Evolutionary conservation across 1,140 invertebrate genomes (phyloP).

Genomic region (Euglossa dilemma): DNA sequence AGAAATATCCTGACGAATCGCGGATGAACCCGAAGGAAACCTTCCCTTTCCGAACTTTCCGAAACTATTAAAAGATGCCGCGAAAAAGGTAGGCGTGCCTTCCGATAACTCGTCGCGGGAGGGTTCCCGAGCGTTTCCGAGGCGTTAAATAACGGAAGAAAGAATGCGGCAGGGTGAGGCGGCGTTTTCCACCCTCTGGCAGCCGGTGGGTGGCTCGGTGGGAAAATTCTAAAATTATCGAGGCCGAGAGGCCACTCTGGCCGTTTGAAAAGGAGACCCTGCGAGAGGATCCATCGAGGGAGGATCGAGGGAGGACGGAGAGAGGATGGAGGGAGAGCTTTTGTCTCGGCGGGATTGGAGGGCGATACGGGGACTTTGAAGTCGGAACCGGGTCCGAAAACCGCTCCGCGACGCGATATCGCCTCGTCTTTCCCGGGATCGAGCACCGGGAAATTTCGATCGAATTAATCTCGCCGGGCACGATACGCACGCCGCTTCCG

Average conservation of each 20-base stretch:
- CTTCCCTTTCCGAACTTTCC: background rate
- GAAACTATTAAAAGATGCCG: background rate
- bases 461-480: constrained; percentile 22
- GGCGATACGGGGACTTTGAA: background rate
- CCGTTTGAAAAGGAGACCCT: background rate
- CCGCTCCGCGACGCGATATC: constrained; percentile 51
- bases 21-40: constrained; percentile 32
- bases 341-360: background rate
- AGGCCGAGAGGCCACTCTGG: background rate
- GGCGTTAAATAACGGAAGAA: background rate
- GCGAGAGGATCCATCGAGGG: background rate
- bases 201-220: background rate
- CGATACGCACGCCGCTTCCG: background rate
- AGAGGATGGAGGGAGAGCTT: background rate
- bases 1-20: constrained; percentile 69
- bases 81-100: background rate
- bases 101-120: background rate
- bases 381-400: constrained; percentile 23
- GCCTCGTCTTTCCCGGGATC: background rate
- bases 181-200: background rate
- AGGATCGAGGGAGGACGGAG: background rate
- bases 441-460: background rate
- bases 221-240: background rate
- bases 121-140: constrained; percentile 1
- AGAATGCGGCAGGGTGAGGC: too few relatives aligned